Percentiles rank a stretch among this genome's conserved stretches.
Conservation (phyloP, 2,888 invertebrate genomes). For the Cerastis rubricosa region DNA sequence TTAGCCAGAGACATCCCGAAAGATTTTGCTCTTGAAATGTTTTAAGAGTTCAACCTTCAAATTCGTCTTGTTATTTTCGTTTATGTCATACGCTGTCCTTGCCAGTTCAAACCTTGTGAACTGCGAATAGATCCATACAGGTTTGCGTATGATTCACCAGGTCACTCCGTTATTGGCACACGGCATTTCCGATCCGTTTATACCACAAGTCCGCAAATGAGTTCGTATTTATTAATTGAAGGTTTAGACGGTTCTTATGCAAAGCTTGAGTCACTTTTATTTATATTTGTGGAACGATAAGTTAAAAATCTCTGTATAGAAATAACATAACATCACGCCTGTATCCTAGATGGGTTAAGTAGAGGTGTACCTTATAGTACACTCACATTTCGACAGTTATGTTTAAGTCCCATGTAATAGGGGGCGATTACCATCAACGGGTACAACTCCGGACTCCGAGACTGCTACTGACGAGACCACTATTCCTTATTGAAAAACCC, state of each 20-base stretch:
- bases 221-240: conserved; percentile 51
- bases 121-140: conserved; percentile 62
- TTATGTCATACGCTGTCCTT: conserved; percentile 54
- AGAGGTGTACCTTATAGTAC: too few species aligned
- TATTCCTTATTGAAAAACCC: too few species aligned
- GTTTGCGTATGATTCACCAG: conserved; percentile 62
- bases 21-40: conserved; percentile 27
- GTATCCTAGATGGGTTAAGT: too few species aligned
- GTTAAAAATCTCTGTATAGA: neutral
- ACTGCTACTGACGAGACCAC: too few species aligned
- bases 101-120: conserved; percentile 48
- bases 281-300: neutral
- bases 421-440: too few species aligned
- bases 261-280: conserved; percentile 40
- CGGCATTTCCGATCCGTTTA: conserved; percentile 62
- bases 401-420: too few species aligned
- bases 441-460: too few species aligned
- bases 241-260: conserved; percentile 6
- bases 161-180: conserved; percentile 62
- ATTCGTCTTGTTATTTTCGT: conserved; percentile 40
- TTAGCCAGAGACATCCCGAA: neutral
- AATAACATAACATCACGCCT: neutral
- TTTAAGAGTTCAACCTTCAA: conserved; percentile 37
- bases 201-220: conserved; percentile 56
- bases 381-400: too few species aligned